Evolutionary conservation across 2,113 vertebrate genomes (phyloP).

Genomic region (Misgurnus anguillicaudatus): DNA sequence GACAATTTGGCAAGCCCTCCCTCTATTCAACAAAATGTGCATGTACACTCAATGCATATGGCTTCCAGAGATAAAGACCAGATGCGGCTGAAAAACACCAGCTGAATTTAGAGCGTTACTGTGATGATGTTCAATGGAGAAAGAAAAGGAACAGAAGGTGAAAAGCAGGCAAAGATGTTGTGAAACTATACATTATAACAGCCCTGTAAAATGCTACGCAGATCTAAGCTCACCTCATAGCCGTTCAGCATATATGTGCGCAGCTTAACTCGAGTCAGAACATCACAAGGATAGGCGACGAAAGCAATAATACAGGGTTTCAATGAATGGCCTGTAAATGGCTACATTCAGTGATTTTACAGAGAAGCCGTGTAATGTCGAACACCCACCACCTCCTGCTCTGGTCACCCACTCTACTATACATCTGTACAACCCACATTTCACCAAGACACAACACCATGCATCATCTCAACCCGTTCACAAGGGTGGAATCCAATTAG

Average conservation of each 20-base stretch:
- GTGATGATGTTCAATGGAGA: conserved; percentile 12
- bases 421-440: conserved; percentile 16
- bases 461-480: conserved; percentile 32
- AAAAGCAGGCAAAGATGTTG: not conserved
- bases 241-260: too few species aligned
- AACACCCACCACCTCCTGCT: conserved; percentile 10
- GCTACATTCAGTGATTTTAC: conserved; percentile 2
- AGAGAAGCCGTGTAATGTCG: not conserved
- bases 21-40: conserved; percentile 56
- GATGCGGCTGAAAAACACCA: conserved; percentile 47
- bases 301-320: too few species aligned
- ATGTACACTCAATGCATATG: conserved; percentile 54
- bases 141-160: not conserved
- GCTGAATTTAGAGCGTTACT: conserved; percentile 43
- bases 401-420: not conserved
- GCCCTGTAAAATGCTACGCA: too few species aligned
- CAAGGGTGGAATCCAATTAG: conserved; percentile 52
- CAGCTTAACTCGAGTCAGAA: too few species aligned
- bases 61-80: conserved; percentile 59
- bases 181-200: too few species aligned
- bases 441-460: conserved; percentile 13
- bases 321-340: not conserved
- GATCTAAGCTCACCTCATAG: too few species aligned
- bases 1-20: conserved; percentile 53
- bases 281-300: not conserved